Percentiles rank a stretch among this genome's conserved stretches.
These are phyloP conservation scores for Thomomys bottae DNA, from an alignment of 2,113 vertebrate genomes.

Conservation along the genomic window DNA sequence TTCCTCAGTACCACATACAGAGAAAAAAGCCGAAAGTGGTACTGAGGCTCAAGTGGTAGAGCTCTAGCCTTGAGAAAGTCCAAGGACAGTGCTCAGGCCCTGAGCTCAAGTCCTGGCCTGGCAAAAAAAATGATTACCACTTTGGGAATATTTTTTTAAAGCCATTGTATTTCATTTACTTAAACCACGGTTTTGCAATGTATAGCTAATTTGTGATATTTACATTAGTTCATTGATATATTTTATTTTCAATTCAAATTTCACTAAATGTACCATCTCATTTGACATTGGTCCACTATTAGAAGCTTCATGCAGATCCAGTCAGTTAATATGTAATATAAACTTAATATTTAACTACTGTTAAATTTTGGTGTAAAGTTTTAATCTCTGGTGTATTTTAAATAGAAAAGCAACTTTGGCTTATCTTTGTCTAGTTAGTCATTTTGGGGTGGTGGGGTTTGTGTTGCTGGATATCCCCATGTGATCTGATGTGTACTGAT, in stretches of 20 bases:
- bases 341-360: too few relatives aligned
- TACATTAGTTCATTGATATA: neutral
- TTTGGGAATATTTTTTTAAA: constrained; percentile 11
- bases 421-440: neutral
- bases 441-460: constrained; percentile 34
- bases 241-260: constrained; percentile 16
- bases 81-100: too few relatives aligned
- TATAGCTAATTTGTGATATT: neutral
- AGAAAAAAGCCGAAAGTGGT: too few relatives aligned
- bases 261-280: neutral
- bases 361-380: too few relatives aligned
- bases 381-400: neutral
- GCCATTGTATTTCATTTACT: neutral
- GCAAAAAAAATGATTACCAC: neutral
- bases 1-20: too few relatives aligned
- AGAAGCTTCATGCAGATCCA: neutral
- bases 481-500: constrained; percentile 84
- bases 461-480: constrained; percentile 62
- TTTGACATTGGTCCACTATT: neutral
- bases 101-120: too few relatives aligned
- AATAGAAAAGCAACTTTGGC: constrained; percentile 4
- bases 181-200: neutral
- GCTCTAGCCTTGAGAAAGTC: too few relatives aligned
- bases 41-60: too few relatives aligned
- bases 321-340: neutral